Percentiles rank a stretch among this genome's conserved stretches.
phyloP scores from a whole-genome alignment of 2,113 vertebrate species.

The Pandion haliaetus region DNA sequence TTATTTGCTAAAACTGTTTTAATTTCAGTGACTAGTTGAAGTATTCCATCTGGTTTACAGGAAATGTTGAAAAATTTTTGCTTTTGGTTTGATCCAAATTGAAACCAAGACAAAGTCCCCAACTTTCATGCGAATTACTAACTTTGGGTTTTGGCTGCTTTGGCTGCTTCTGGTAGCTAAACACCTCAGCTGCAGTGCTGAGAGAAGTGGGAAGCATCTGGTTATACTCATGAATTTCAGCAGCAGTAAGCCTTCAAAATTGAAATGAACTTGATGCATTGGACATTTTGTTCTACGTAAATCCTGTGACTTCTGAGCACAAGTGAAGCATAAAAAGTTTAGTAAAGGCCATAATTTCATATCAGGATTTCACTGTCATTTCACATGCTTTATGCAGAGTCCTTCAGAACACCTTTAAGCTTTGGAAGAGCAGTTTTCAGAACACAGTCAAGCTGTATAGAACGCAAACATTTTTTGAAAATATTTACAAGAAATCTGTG shows the following conservation, averaged over 20 bases:
- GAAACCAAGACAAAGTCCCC: not conserved
- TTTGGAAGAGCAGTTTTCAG: not conserved
- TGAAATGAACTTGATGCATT: not conserved
- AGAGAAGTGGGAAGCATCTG: not conserved
- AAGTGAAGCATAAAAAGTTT: not conserved
- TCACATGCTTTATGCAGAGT: not conserved
- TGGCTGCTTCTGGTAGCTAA: not conserved
- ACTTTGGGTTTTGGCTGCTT: not conserved
- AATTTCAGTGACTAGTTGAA: not conserved
- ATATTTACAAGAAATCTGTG: not conserved
- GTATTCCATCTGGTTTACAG: not conserved
- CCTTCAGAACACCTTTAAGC: constrained; percentile 4
- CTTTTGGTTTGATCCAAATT: not conserved
- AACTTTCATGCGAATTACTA: not conserved
- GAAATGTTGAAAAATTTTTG: not conserved
- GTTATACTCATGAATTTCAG: not conserved
- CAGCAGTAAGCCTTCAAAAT: not conserved
- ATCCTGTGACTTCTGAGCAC: not conserved
- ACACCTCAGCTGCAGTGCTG: not conserved
- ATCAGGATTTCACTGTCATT: not conserved
- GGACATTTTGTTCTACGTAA: not conserved
- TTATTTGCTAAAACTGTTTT: not conserved
- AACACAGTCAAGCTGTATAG: not conserved
- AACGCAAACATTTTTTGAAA: not conserved
- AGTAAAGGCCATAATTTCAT: not conserved